Evolutionary conservation across 2,113 vertebrate genomes (phyloP).

Genomic region (Lota lota): DNA sequence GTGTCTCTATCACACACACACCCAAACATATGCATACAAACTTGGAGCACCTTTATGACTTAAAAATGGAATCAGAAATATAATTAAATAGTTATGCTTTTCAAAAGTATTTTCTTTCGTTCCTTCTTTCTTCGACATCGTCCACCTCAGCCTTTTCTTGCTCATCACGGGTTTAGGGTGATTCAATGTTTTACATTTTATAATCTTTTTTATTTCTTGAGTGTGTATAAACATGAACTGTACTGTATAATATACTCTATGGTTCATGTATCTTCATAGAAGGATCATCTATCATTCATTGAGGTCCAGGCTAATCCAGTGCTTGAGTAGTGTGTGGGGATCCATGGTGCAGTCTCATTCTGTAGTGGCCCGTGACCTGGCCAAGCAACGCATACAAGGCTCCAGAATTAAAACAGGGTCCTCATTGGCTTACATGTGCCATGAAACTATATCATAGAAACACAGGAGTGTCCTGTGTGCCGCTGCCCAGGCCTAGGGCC

Average conservation of each 20-base stretch:
- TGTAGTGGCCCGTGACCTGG: slow-evolving; percentile 48
- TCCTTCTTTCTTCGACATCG: no score
- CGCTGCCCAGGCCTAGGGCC: slow-evolving; percentile 51
- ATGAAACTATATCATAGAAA: slow-evolving; percentile 71
- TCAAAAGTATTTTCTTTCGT: no score
- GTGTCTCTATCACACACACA: slow-evolving; percentile 30
- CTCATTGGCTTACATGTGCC: slow-evolving; percentile 65
- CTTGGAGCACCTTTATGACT: no score
- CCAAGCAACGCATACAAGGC: slow-evolving; percentile 47
- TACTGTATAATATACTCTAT: no score
- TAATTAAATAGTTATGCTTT: no score
- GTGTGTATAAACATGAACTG: no score
- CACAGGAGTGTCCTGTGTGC: slow-evolving; percentile 52
- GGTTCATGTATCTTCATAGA: slow-evolving; percentile 8
- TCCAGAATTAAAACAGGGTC: slow-evolving; percentile 72
- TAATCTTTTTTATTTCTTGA: no score
- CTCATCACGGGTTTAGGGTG: no score
- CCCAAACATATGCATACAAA: no score
- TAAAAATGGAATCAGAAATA: no score
- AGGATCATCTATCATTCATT: slow-evolving; percentile 36
- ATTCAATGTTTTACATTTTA: no score
- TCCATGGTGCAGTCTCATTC: slow-evolving; percentile 36
- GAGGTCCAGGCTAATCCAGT: slow-evolving; percentile 38
- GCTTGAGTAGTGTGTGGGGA: slow-evolving; percentile 36
- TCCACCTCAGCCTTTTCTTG: no score